A percentile compares a stretch with the other conserved stretches of the same genome.
These are phyloP conservation scores for Temnothorax nylanderi DNA, from an alignment of 1,140 invertebrate species.

Conservation along the genomic window DNA sequence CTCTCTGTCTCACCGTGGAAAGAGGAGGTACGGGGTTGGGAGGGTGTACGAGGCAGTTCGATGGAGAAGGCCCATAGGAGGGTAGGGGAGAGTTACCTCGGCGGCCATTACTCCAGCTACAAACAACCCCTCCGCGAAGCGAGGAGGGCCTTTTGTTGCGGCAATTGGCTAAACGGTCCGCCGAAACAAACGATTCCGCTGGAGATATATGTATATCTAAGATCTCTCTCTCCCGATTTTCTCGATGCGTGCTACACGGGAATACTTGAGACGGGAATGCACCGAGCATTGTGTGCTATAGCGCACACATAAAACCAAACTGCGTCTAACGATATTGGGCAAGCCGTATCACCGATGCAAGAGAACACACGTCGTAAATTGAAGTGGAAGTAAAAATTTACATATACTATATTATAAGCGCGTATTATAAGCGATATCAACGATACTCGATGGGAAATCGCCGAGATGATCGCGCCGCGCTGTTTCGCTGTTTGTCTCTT, in stretches of 20 bases:
- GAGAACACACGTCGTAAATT: background rate
- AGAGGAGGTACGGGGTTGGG: slow-evolving; percentile 22
- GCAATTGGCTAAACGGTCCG: slow-evolving; percentile 83
- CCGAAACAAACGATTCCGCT: slow-evolving; percentile 76
- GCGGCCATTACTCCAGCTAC: slow-evolving; percentile 83
- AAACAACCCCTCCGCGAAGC: slow-evolving; percentile 83
- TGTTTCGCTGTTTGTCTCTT: slow-evolving; percentile 46
- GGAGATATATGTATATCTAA: slow-evolving; percentile 55
- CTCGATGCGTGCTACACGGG: background rate
- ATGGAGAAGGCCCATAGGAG: slow-evolving; percentile 65
- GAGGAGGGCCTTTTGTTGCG: slow-evolving; percentile 81
- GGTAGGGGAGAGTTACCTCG: slow-evolving; percentile 70
- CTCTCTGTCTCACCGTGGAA: slow-evolving; percentile 31
- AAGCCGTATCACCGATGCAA: background rate
- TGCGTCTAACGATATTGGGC: background rate
- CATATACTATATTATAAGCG: background rate
- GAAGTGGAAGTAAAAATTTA: background rate
- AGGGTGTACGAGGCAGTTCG: slow-evolving; percentile 50
- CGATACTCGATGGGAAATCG: slow-evolving; percentile 36
- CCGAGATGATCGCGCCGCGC: slow-evolving; percentile 58
- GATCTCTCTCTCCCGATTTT: slow-evolving; percentile 48
- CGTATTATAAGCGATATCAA: background rate
- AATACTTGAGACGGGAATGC: background rate
- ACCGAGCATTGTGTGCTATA: background rate
- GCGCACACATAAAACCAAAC: background rate